A percentile compares a stretch with the other conserved stretches of the same genome.
Conservation (phyloP, 2,888 invertebrate species). For the Brachycybe producta region DNA sequence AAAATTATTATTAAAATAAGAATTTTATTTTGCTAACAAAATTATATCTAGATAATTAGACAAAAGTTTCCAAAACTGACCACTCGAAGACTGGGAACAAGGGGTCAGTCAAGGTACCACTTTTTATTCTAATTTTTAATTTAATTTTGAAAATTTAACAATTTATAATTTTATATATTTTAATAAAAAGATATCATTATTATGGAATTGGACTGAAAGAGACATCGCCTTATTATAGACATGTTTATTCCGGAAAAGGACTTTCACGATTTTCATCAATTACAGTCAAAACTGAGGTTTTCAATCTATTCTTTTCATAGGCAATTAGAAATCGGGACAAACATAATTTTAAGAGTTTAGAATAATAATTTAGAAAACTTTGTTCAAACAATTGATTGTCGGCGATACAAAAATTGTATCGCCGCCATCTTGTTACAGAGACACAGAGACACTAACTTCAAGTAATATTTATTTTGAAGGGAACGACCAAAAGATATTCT, state of each 20-base stretch:
- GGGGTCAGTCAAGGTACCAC: constrained; percentile 34
- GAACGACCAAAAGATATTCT: neutral
- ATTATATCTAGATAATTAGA: constrained; percentile 37
- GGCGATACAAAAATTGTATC: no score
- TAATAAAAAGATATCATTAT: constrained; percentile 35
- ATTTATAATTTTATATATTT: neutral
- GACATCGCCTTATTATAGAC: constrained; percentile 35
- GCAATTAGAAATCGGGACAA: no score
- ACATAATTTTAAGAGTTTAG: no score
- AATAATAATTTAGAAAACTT: no score
- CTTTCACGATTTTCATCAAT: constrained; percentile 11
- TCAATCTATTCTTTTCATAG: no score
- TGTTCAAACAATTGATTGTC: no score
- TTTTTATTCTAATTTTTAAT: neutral
- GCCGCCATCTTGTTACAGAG: no score
- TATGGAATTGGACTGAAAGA: constrained; percentile 40
- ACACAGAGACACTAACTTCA: no score
- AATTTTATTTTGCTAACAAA: no score
- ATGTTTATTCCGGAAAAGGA: constrained; percentile 34
- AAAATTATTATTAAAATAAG: no score
- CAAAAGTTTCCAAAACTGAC: constrained; percentile 41
- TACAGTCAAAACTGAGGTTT: constrained; percentile 12
- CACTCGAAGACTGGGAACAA: constrained; percentile 39
- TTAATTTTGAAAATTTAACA: neutral
- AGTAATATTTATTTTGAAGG: no score